phyloP scores from a whole-genome alignment of 2,113 vertebrate species.

The Urocolius indicus region DNA sequence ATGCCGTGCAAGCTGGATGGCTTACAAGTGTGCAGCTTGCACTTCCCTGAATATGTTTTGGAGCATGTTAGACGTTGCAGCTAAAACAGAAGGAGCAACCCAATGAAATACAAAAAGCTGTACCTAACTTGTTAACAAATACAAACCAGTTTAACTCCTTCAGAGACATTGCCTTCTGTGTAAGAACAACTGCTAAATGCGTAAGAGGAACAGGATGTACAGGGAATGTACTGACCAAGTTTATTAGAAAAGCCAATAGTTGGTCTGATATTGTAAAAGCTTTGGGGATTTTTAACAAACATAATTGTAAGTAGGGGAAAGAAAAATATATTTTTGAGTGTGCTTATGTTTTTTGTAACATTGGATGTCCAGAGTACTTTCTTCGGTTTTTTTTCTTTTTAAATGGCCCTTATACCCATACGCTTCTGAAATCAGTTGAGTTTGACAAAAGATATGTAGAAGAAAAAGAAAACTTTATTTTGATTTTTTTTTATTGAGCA shows the following conservation, averaged over 20 bases:
- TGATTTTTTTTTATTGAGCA: background rate
- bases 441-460: constrained; percentile 50
- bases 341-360: constrained; percentile 42
- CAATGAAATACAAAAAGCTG: background rate
- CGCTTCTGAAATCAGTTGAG: constrained; percentile 59
- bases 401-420: constrained; percentile 25
- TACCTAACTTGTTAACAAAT: background rate
- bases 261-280: constrained; percentile 63
- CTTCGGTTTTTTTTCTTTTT: background rate
- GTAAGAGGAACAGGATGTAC: constrained; percentile 48
- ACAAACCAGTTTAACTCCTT: constrained; percentile 5
- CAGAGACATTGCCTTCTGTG: constrained; percentile 47
- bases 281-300: constrained; percentile 37
- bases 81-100: constrained; percentile 65
- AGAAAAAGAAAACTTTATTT: background rate
- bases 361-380: constrained; percentile 55
- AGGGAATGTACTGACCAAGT: constrained; percentile 53
- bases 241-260: constrained; percentile 68
- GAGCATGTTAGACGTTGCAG: constrained; percentile 96
- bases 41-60: constrained; percentile 96
- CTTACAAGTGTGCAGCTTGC: constrained; percentile 97
- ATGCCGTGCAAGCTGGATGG: constrained; percentile 99
- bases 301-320: constrained; percentile 26
- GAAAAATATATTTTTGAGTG: constrained; percentile 44
- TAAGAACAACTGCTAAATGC: constrained; percentile 48